Conservation (phyloP, 2,888 invertebrate species). For the Trichopoda pennipes region DNA sequence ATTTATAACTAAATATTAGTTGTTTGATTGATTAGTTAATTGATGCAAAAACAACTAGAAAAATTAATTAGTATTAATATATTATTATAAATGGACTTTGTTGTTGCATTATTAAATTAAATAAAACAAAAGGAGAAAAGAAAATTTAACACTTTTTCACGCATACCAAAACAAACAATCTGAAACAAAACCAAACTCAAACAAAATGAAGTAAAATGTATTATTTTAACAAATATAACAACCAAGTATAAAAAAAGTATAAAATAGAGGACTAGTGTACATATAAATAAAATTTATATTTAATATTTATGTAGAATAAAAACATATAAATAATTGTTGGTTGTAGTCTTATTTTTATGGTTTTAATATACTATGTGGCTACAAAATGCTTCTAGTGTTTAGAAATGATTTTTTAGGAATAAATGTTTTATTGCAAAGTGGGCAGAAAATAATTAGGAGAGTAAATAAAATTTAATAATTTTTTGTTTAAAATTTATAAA, state of each 20-base stretch:
- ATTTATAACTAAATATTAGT: conserved; percentile 45
- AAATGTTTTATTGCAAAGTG: conserved; percentile 59
- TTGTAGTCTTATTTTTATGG: conserved; percentile 11
- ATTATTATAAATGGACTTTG: conserved; percentile 28
- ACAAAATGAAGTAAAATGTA: conserved; percentile 21
- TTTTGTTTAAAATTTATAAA: conserved; percentile 46
- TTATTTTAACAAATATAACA: conserved; percentile 25
- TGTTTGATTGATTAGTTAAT: conserved; percentile 64
- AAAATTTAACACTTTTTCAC: conserved; percentile 35
- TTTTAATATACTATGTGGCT: too few species aligned
- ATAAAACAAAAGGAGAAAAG: background rate
- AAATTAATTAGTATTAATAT: conserved; percentile 22
- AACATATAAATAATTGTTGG: conserved; percentile 48
- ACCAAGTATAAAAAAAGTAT: background rate
- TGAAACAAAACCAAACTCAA: conserved; percentile 39
- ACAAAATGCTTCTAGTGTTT: conserved; percentile 71
- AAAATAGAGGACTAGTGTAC: conserved; percentile 2
- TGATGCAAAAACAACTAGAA: conserved; percentile 64
- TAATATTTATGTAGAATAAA: conserved; percentile 51
- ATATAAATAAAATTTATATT: conserved; percentile 34
- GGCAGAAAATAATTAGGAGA: conserved; percentile 60
- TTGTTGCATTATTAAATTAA: conserved; percentile 51
- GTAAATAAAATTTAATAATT: conserved; percentile 49
- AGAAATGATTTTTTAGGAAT: conserved; percentile 3
- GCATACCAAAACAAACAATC: conserved; percentile 59